A percentile compares a stretch with the other conserved stretches of the same genome.
Evolutionary conservation across 1,140 invertebrate genomes (phyloP).

Genomic region (Matsumurasca onukii): DNA sequence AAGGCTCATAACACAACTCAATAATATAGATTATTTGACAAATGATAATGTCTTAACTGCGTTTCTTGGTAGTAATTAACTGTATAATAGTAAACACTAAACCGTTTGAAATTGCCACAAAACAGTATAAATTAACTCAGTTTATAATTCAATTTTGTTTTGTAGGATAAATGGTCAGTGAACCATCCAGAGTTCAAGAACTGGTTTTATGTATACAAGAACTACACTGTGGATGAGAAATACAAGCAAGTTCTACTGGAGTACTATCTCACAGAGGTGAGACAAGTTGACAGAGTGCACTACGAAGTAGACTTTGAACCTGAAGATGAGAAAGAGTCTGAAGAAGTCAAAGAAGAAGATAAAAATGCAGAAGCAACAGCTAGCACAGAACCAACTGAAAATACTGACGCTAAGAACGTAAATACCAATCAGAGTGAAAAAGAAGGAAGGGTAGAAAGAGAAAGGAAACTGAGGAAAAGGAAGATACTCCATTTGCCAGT

Average conservation of each 20-base stretch:
- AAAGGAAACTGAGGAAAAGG: slow-evolving; percentile 1
- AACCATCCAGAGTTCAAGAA: slow-evolving; percentile 60
- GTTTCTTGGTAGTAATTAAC: too few species aligned
- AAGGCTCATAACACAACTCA: too few species aligned
- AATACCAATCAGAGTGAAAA: slow-evolving; percentile 42
- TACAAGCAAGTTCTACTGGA: slow-evolving; percentile 57
- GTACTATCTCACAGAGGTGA: slow-evolving; percentile 59
- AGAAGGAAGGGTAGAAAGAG: slow-evolving; percentile 22
- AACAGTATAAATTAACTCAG: too few species aligned
- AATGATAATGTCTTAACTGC: too few species aligned
- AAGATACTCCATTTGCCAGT: slow-evolving; percentile 33
- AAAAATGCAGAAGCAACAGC: slow-evolving; percentile 43
- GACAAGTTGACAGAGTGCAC: slow-evolving; percentile 32
- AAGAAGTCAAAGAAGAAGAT: slow-evolving; percentile 33
- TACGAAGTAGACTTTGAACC: slow-evolving; percentile 17
- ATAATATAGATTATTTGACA: too few species aligned
- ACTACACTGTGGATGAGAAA: slow-evolving; percentile 58
- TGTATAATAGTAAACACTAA: too few species aligned
- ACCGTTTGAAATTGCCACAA: too few species aligned
- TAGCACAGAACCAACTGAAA: slow-evolving; percentile 46
- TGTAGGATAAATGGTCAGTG: slow-evolving; percentile 43
- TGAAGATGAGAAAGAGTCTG: slow-evolving; percentile 10
- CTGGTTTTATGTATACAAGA: slow-evolving; percentile 65
- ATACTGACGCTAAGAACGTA: slow-evolving; percentile 46
- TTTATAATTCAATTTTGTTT: slow-evolving; percentile 14